Percentiles rank a stretch among this genome's conserved stretches.
phyloP scores from a whole-genome alignment of 2,888 invertebrate genomes.

The Pseudoips prasinana region DNA sequence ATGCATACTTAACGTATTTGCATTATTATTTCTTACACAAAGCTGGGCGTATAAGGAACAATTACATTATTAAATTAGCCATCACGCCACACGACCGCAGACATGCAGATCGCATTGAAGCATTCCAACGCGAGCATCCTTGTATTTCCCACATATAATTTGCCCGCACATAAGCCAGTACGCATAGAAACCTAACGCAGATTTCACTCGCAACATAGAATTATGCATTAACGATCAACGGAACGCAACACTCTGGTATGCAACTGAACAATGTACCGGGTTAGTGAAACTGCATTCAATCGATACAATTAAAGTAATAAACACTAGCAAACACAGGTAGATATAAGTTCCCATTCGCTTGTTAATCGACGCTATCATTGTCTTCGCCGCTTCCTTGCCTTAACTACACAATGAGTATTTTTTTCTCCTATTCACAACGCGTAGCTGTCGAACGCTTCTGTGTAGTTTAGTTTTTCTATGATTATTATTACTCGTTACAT shows the following conservation, averaged over 20 bases:
- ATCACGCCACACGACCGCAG: conserved; percentile 39
- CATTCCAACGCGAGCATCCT: conserved; percentile 48
- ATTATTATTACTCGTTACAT: conserved; percentile 40
- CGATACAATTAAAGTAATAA: conserved; percentile 76
- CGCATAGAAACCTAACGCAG: conserved; percentile 55
- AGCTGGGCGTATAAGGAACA: conserved; percentile 10
- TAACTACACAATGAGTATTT: conserved; percentile 66
- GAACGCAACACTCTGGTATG: conserved; percentile 61
- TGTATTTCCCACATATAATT: conserved; percentile 55
- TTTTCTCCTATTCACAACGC: conserved; percentile 63
- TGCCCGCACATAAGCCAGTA: conserved; percentile 45
- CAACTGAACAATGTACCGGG: conserved; percentile 61
- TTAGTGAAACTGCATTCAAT: conserved; percentile 69
- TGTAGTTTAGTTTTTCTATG: conserved; percentile 45
- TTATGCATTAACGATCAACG: conserved; percentile 64
- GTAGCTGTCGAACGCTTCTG: conserved; percentile 57
- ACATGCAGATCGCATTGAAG: conserved; percentile 39
- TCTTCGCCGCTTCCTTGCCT: conserved; percentile 65
- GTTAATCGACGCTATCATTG: conserved; percentile 72
- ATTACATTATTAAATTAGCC: conserved; percentile 36
- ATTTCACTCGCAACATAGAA: conserved; percentile 69
- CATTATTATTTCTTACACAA: conserved; percentile 10
- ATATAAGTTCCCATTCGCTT: conserved; percentile 63
- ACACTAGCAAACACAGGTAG: conserved; percentile 58
- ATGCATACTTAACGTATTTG: background rate